Conservation (phyloP, 2,113 vertebrate genomes). For the Ammospiza caudacuta region DNA sequence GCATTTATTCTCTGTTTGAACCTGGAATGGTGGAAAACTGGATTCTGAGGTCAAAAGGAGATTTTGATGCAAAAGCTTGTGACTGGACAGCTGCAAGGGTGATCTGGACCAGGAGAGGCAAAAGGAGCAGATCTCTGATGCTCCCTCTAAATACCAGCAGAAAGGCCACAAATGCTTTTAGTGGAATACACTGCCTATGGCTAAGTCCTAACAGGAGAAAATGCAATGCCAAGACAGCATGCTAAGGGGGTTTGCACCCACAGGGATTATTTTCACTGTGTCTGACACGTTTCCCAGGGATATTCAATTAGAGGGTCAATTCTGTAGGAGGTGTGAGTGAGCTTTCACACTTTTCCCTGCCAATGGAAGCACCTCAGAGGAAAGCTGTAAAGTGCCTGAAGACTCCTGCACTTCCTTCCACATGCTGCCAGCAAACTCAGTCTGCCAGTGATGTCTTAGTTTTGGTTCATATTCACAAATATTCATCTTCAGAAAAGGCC, state of each 20-base stretch:
- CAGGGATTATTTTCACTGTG: constrained; percentile 10
- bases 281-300: constrained; percentile 50
- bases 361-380: constrained; percentile 13
- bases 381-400: constrained; percentile 57
- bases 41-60: neutral
- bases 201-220: neutral
- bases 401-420: constrained; percentile 16
- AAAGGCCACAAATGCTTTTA: neutral
- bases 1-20: neutral
- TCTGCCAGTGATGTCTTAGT: neutral
- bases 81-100: neutral
- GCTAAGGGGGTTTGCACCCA: constrained; percentile 11
- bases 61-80: neutral
- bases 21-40: neutral
- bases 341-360: neutral
- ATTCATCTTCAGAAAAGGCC: neutral
- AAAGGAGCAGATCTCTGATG: neutral
- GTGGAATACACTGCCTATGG: neutral
- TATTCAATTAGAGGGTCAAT: constrained; percentile 60
- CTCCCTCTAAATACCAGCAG: neutral
- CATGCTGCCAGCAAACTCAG: constrained; percentile 16
- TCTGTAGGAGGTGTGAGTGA: neutral
- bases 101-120: neutral
- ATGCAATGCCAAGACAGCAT: neutral
- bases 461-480: neutral